A percentile compares a stretch with the other conserved stretches of the same genome.
Evolutionary conservation across 2,113 vertebrate genomes (phyloP).

Genomic region (Tichodroma muraria): DNA sequence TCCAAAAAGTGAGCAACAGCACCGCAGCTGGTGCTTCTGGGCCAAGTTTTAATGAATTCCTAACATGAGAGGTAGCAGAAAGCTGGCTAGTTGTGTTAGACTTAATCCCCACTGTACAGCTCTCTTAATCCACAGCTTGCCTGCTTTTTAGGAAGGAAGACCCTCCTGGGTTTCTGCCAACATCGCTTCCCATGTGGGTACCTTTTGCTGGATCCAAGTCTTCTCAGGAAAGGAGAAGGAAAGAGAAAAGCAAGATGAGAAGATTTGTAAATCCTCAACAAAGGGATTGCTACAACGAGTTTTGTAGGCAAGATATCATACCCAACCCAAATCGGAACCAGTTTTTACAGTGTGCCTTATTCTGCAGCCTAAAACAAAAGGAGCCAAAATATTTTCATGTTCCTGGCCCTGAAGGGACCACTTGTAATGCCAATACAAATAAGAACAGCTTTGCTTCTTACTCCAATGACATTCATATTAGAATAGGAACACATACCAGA

Average conservation of each 20-base stretch:
- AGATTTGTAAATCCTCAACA: not conserved
- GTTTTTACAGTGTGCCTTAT: not conserved
- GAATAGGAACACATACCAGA: not conserved
- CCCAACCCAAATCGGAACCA: not conserved
- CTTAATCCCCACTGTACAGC: not conserved
- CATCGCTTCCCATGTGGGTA: not conserved
- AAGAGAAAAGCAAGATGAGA: not conserved
- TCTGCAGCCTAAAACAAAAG: not conserved
- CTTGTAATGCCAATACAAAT: not conserved
- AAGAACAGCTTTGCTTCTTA: not conserved
- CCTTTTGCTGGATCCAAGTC: not conserved
- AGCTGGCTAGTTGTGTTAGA: not conserved
- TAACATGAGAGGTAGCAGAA: not conserved
- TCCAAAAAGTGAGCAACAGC: not conserved
- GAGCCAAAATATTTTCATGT: not conserved
- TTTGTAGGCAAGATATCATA: not conserved
- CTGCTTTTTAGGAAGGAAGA: not conserved
- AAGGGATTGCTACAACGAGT: not conserved
- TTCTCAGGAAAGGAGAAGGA: not conserved
- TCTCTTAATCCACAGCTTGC: not conserved
- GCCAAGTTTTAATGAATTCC: not conserved
- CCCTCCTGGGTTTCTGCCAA: not conserved
- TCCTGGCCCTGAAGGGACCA: not conserved
- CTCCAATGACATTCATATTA: not conserved
- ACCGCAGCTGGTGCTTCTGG: not conserved